phyloP scores from a whole-genome alignment of 2,797 vertebrate species.

The Muscicapa comitata region DNA sequence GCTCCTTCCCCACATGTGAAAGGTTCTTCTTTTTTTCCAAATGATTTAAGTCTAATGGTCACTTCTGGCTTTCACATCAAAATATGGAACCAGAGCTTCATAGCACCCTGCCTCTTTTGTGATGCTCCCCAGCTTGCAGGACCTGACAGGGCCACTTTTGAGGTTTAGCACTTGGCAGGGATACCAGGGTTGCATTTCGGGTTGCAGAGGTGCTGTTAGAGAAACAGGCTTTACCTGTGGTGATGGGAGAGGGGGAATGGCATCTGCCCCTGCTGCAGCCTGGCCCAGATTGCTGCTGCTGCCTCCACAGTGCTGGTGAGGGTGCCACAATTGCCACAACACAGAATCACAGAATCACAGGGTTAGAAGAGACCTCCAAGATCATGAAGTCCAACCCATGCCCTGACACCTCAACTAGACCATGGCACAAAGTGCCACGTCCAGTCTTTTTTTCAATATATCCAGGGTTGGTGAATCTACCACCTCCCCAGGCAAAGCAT shows the following conservation, averaged over 20 bases:
- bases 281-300: background rate
- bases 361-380: no score
- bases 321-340: background rate
- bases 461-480: no score
- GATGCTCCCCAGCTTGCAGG: background rate
- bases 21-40: background rate
- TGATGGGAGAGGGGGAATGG: background rate
- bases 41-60: accelerated
- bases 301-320: no score
- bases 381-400: no score
- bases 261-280: background rate
- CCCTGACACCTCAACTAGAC: no score
- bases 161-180: background rate
- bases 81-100: background rate
- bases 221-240: background rate
- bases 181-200: background rate
- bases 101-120: background rate
- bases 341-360: no score
- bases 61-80: background rate
- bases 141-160: background rate
- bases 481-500: no score
- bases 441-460: no score
- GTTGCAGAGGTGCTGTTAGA: background rate
- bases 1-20: background rate
- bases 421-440: no score